Evolutionary conservation across 2,797 vertebrate genomes (phyloP).

Genomic region (Semaprochilodus insignis): DNA sequence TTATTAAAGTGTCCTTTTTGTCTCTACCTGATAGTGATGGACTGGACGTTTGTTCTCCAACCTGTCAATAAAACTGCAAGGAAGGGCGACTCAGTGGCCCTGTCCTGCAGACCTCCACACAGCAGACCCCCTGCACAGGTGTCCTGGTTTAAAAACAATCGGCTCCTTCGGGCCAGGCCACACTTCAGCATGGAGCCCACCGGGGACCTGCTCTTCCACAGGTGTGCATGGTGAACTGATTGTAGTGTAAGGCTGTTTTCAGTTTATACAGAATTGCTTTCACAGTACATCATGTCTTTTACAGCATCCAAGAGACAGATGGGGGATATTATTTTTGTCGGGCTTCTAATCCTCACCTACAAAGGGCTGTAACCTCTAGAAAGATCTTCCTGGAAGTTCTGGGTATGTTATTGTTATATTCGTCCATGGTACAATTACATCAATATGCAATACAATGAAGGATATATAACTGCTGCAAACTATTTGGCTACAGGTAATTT

Average conservation of each 20-base stretch:
- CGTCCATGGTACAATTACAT: not conserved
- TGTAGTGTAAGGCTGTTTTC: not conserved
- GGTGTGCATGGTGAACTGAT: constrained; percentile 58
- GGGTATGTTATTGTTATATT: constrained; percentile 63
- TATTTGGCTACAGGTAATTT: too few relatives aligned
- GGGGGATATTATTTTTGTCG: constrained; percentile 79
- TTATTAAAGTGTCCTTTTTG: not conserved
- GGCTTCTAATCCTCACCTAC: constrained; percentile 73
- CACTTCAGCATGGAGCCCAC: constrained; percentile 60
- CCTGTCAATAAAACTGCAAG: constrained; percentile 71
- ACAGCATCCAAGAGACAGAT: constrained; percentile 73
- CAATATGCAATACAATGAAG: too few relatives aligned
- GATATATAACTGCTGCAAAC: too few relatives aligned
- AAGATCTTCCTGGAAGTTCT: constrained; percentile 72
- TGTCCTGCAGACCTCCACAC: constrained; percentile 75
- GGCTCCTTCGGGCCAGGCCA: constrained; percentile 57
- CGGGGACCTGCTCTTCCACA: constrained; percentile 78
- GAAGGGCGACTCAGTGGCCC: constrained; percentile 68
- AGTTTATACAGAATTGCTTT: not conserved
- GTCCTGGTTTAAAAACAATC: constrained; percentile 80
- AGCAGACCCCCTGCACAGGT: constrained; percentile 73
- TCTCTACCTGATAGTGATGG: constrained; percentile 74
- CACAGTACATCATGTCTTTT: constrained; percentile 42
- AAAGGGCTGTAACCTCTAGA: constrained; percentile 73
- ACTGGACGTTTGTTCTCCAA: constrained; percentile 75